These are phyloP conservation scores for Galemys pyrenaicus DNA, from an alignment of 2,113 vertebrate genomes.

Conservation along the genomic window DNA sequence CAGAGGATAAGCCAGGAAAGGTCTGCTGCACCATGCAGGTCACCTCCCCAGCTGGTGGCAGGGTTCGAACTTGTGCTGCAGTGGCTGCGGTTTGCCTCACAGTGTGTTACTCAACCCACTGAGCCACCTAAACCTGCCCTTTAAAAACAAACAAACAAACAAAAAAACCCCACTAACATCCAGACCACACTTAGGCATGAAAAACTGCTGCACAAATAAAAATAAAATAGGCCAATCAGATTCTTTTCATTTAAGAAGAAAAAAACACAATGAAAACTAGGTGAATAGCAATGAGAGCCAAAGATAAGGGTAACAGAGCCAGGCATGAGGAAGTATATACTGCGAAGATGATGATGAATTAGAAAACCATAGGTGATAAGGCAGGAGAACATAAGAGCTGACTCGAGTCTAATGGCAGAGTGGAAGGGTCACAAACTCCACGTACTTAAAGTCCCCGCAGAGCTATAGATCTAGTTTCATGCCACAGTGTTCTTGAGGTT, in stretches of 20 bases:
- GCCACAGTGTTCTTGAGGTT: background rate
- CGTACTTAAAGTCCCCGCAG: background rate
- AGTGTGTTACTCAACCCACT: no score
- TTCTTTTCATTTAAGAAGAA: background rate
- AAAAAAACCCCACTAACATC: no score
- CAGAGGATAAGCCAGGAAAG: no score
- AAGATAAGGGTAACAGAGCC: background rate
- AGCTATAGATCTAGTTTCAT: background rate
- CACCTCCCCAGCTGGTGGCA: no score
- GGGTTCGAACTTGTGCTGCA: no score
- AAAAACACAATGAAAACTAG: background rate
- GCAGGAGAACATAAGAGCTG: background rate
- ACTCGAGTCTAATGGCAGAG: background rate
- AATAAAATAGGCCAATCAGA: conserved; percentile 6
- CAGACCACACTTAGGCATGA: background rate
- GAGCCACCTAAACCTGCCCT: no score
- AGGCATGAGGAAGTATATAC: background rate
- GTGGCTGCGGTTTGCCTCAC: no score
- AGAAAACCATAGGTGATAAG: background rate
- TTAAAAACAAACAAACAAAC: no score
- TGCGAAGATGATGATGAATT: background rate
- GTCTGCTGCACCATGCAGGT: no score
- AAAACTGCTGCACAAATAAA: background rate
- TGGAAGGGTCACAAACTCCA: background rate
- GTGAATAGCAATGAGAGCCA: background rate